These are phyloP conservation scores for Lepidochitona cinerea DNA, from an alignment of 2,888 invertebrate genomes.

Conservation along the genomic window DNA sequence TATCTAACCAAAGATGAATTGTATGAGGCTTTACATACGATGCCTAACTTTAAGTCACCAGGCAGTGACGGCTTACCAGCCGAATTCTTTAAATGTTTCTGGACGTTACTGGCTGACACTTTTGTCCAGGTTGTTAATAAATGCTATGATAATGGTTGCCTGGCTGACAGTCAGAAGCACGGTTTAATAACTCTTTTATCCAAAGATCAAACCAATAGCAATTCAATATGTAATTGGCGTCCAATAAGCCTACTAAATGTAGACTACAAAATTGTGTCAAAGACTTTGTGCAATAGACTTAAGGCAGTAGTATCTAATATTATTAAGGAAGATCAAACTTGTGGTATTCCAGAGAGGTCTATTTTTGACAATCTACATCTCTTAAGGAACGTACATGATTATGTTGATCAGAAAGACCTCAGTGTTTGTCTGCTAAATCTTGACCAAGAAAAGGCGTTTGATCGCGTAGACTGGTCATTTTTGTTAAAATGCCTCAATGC, in stretches of 20 bases:
- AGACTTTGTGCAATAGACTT: conserved; percentile 28
- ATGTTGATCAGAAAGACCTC: conserved; percentile 30
- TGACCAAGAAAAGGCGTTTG: conserved; percentile 44
- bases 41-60: conserved; percentile 29
- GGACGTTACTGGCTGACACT: conserved; percentile 14
- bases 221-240: conserved; percentile 32
- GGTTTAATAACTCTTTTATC: conserved; percentile 29
- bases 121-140: conserved; percentile 15
- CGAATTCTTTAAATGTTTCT: conserved; percentile 29
- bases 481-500: conserved; percentile 27
- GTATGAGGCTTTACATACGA: conserved; percentile 20
- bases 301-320: conserved; percentile 24
- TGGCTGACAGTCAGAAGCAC: conserved; percentile 17
- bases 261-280: conserved; percentile 37
- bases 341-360: conserved; percentile 30
- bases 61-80: conserved; percentile 33
- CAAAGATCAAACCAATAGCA: conserved; percentile 27
- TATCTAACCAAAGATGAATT: too few species aligned
- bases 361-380: conserved; percentile 38
- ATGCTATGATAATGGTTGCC: conserved; percentile 12
- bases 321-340: conserved; percentile 34
- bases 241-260: conserved; percentile 38
- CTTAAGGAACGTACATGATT: conserved; percentile 30
- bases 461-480: conserved; percentile 33
- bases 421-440: conserved; percentile 27